These are phyloP conservation scores for Frankliniella fusca DNA, from an alignment of 2,888 invertebrate genomes.

Conservation along the genomic window DNA sequence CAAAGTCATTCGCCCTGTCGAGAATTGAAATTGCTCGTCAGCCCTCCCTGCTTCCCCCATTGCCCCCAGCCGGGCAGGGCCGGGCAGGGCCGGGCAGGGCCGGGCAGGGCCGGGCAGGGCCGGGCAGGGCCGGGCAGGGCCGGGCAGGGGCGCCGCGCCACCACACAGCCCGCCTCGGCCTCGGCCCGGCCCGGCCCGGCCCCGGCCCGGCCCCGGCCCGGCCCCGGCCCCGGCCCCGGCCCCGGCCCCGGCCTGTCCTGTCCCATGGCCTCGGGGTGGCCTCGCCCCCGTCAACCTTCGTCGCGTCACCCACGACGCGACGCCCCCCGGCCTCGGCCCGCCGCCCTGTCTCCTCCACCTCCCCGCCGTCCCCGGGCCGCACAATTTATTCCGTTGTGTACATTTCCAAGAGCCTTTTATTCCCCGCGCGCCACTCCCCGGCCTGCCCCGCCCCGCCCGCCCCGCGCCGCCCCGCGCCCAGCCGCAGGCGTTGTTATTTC, in stretches of 20 bases:
- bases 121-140: no score
- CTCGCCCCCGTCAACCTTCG: background rate
- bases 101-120: no score
- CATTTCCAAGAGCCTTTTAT: constrained; percentile 15
- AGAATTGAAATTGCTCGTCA: background rate
- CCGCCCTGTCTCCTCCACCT: background rate
- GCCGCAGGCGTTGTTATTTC: constrained; percentile 13
- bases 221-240: no score
- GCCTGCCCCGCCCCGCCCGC: background rate
- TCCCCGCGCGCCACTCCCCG: no score
- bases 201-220: no score
- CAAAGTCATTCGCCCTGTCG: background rate
- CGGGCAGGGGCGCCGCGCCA: no score
- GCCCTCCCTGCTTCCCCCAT: background rate
- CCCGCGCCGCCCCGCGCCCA: background rate
- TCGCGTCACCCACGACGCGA: background rate
- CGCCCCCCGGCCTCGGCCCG: background rate
- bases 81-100: background rate
- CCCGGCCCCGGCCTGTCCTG: background rate
- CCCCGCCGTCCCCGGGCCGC: background rate
- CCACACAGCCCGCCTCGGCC: no score
- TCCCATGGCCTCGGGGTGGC: background rate
- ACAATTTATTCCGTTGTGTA: constrained; percentile 26
- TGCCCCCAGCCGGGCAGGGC: background rate
- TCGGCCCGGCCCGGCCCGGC: background rate